These are phyloP conservation scores for Ischnus inquisitorius DNA, from an alignment of 2,888 invertebrate genomes.

Conservation along the genomic window DNA sequence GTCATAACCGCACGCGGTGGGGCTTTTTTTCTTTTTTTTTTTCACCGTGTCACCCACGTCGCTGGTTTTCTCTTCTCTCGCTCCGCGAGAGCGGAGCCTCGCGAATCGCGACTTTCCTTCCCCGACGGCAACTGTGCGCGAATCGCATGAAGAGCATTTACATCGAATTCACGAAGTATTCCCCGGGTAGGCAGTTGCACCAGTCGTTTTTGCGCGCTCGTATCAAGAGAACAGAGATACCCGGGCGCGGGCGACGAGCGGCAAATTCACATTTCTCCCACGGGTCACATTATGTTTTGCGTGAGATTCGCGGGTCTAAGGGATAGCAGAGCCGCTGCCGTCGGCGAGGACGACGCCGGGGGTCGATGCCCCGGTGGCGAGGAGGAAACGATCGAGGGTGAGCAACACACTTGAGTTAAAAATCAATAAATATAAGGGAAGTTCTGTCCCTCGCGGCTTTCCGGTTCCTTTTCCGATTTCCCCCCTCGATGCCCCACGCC, in stretches of 20 bases:
- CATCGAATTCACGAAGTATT: conserved; percentile 63
- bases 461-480: conserved; percentile 7
- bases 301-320: conserved; percentile 75
- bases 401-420: conserved; percentile 42
- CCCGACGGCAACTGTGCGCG: conserved; percentile 40
- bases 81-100: conserved; percentile 43
- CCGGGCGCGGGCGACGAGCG: conserved; percentile 37
- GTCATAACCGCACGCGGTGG: conserved; percentile 52
- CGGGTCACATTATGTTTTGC: conserved; percentile 75
- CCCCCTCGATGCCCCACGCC: not conserved
- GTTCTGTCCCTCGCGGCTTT: not conserved
- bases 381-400: conserved; percentile 71
- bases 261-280: conserved; percentile 37
- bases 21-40: conserved; percentile 46
- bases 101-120: conserved; percentile 60
- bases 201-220: conserved; percentile 69
- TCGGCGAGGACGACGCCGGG: conserved; percentile 63
- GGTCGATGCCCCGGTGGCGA: conserved; percentile 60
- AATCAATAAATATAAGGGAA: conserved; percentile 35
- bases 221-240: conserved; percentile 45
- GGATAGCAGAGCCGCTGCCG: conserved; percentile 69
- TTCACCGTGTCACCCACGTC: conserved; percentile 53
- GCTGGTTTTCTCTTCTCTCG: conserved; percentile 49
- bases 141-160: conserved; percentile 55
- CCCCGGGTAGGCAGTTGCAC: conserved; percentile 40